These are phyloP conservation scores for Noctua janthe DNA, from an alignment of 2,888 invertebrate species.

Conservation along the genomic window DNA sequence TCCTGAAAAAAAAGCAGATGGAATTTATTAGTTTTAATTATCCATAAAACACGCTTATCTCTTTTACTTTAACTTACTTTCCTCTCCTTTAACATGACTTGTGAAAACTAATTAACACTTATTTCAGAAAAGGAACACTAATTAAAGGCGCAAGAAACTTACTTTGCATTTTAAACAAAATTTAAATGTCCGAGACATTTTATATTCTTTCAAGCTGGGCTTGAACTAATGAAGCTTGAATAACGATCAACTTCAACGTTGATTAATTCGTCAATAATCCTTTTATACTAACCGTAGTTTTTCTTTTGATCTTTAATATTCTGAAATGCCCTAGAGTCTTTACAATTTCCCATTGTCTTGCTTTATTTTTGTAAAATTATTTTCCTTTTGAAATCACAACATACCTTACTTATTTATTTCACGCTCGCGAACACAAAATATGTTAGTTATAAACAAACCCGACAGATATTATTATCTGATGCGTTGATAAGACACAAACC, in stretches of 20 bases:
- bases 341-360: neutral
- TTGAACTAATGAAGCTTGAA: constrained; percentile 46
- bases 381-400: neutral
- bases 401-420: neutral
- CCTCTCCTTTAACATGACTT: constrained; percentile 48
- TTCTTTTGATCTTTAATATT: constrained; percentile 6
- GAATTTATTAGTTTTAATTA: constrained; percentile 67
- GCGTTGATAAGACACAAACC: constrained; percentile 62
- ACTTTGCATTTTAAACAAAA: constrained; percentile 51
- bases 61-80: constrained; percentile 54
- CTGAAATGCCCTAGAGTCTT: neutral
- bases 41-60: constrained; percentile 63
- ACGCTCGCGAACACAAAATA: constrained; percentile 7
- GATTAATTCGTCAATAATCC: constrained; percentile 33
- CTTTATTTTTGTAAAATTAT: neutral
- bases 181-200: constrained; percentile 52
- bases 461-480: constrained; percentile 23
- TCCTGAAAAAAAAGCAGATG: constrained; percentile 53
- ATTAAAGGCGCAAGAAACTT: constrained; percentile 43
- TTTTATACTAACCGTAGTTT: neutral
- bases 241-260: constrained; percentile 27
- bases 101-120: constrained; percentile 56
- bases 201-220: constrained; percentile 43
- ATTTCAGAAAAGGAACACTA: constrained; percentile 36
- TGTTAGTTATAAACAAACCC: neutral